Evolutionary conservation across 2,888 invertebrate genomes (phyloP).

Genomic region (Drosophila monieri): DNA sequence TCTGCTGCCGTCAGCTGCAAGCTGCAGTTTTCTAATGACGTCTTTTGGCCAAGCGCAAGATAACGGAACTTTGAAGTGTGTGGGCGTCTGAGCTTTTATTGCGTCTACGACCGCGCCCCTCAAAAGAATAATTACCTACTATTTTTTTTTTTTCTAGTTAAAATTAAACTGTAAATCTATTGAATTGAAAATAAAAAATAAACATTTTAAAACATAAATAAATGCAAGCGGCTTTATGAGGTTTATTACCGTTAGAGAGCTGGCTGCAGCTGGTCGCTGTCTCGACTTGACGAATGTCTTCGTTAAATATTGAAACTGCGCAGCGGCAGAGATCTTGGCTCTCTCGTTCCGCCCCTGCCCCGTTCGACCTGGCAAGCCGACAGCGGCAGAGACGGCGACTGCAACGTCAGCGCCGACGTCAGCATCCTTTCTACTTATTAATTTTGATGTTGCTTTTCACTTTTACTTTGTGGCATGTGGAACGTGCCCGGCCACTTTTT

Average conservation of each 20-base stretch:
- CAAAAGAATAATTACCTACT: slow-evolving; percentile 20
- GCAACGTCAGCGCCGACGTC: slow-evolving; percentile 35
- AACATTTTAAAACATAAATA: slow-evolving; percentile 11
- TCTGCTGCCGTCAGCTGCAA: slow-evolving; percentile 25
- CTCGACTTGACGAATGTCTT: slow-evolving; percentile 57
- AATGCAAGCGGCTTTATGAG: slow-evolving; percentile 7
- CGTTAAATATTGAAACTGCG: slow-evolving; percentile 70
- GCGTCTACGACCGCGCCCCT: slow-evolving; percentile 45
- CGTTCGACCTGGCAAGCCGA: slow-evolving; percentile 24
- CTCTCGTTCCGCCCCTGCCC: slow-evolving; percentile 36
- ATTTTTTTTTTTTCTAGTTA: neutral
- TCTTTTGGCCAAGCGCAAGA: slow-evolving; percentile 54
- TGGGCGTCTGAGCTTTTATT: slow-evolving; percentile 34
- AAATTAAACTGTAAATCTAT: neutral
- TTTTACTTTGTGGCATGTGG: slow-evolving; percentile 77
- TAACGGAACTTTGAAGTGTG: slow-evolving; percentile 52
- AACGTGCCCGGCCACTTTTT: slow-evolving; percentile 53
- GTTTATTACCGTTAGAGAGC: slow-evolving; percentile 19
- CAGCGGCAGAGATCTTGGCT: slow-evolving; percentile 42
- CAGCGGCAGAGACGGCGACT: slow-evolving; percentile 23
- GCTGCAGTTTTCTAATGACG: slow-evolving; percentile 66
- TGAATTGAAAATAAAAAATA: neutral
- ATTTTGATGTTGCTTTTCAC: slow-evolving; percentile 79
- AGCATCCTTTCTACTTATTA: slow-evolving; percentile 80
- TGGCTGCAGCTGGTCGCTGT: slow-evolving; percentile 32